Percentiles rank a stretch among this genome's conserved stretches.
Evolutionary conservation across 35 echinoderm and acorn worm species (phyloP).

Genomic region (Apostichopus japonicus): DNA sequence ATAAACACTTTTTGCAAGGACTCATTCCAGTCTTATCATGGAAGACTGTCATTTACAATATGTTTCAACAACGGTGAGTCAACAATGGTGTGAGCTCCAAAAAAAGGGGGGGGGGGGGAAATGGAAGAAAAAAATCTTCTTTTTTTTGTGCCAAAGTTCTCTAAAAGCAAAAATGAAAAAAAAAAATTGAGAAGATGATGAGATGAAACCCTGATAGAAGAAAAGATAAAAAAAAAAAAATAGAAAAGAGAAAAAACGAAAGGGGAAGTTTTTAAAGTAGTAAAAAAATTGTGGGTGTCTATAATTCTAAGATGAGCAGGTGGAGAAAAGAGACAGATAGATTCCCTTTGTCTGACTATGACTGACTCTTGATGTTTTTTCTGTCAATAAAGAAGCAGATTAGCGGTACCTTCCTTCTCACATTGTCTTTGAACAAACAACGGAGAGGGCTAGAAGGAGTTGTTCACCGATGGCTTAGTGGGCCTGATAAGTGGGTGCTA

Average conservation of each 20-base stretch:
- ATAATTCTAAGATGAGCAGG: neutral
- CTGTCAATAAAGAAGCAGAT: constrained; percentile 17
- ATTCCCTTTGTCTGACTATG: neutral
- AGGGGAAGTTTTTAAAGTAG: too few relatives aligned
- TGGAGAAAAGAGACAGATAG: neutral
- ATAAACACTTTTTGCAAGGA: too few relatives aligned
- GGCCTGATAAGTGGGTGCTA: constrained; percentile 34
- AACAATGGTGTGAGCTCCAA: too few relatives aligned
- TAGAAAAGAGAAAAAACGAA: neutral
- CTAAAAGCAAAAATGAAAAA: neutral
- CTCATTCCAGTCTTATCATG: too few relatives aligned
- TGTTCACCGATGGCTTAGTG: neutral
- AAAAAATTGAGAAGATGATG: neutral
- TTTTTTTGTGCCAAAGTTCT: neutral
- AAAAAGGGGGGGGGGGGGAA: too few relatives aligned
- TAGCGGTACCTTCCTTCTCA: constrained; percentile 4
- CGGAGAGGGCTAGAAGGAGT: constrained; percentile 11
- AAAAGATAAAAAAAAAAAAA: neutral
- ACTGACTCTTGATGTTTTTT: constrained; percentile 14
- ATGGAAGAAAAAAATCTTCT: neutral
- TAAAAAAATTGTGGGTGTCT: too few relatives aligned
- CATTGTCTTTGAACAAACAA: constrained; percentile 36
- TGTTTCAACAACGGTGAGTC: too few relatives aligned
- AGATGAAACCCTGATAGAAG: neutral
- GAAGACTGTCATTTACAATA: too few relatives aligned